Evolutionary conservation across 2,797 vertebrate species (phyloP), one percentile per base, ranked within the genome.

Genomic region (Danio albolineatus): DNA sequence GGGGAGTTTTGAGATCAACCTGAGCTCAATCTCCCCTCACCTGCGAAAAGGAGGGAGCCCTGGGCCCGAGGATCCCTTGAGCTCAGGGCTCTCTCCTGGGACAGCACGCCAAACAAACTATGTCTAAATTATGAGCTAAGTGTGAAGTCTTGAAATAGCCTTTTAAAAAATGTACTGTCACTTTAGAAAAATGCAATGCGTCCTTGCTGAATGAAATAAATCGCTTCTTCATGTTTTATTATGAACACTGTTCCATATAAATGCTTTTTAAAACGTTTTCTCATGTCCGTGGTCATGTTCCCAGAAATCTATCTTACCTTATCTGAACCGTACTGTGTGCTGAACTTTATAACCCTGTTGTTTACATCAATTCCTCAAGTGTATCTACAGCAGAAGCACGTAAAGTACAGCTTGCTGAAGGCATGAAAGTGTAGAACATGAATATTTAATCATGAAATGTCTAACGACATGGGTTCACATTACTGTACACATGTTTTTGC

Each of bases 131-230:
- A n/a, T n/a, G n/a, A n/a, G n/a, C n/a, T n/a, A n/a, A n/a, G n/a
- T n/a, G n/a, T n/a, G n/a, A n/a, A n/a, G n/a, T n/a, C n/a, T 28
- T 28, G 28, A 28, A 28, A 28, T n/a, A 28, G 28, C 28, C 28
- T 28, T 1, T 28, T 1, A 28, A 28, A 28, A 28, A 28, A 28
- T 28, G 28, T 28, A 28, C 28, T 28, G 28, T 28, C n/a, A n/a
- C n/a, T n/a, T n/a, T n/a, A n/a, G n/a, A n/a, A n/a, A n/a, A 51
- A 38, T 76, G 62, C 72, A 21, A 64, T 51, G 60, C 48, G 62
- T 62, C 49, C 54, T 60, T 46, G 59, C 0, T n/a, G 4, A 17
- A 48, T 48, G 10, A 51, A 51, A 16, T 1, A 53, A 53, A 7
- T 8, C 1, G n/a, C 51, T 51, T 53, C 51, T 53, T 53, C 7